Evolutionary conservation across 2,113 vertebrate genomes (phyloP).

Genomic region (Chauna torquata): DNA sequence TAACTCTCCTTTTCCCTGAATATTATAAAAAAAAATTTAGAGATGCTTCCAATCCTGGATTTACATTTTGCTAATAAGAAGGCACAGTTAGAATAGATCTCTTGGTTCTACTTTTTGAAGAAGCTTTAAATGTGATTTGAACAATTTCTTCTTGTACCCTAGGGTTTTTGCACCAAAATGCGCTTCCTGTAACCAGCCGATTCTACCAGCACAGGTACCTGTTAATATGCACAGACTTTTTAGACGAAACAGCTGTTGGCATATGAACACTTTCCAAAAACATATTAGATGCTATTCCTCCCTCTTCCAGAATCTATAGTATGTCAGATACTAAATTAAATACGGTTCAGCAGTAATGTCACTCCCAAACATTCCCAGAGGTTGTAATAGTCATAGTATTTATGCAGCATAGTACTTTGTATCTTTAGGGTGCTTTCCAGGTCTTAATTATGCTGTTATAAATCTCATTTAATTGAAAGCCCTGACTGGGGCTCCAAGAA

Average conservation of each 20-base stretch:
- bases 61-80: background rate
- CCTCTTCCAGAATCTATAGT: background rate
- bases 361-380: background rate
- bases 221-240: background rate
- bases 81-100: background rate
- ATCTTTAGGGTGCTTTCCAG: conserved; percentile 18
- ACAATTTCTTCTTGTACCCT: background rate
- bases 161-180: conserved; percentile 99
- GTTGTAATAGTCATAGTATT: background rate
- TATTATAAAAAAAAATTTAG: background rate
- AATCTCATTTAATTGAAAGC: background rate
- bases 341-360: background rate
- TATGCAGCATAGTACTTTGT: background rate
- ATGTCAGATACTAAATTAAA: background rate
- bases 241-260: background rate
- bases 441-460: background rate
- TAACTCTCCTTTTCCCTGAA: background rate
- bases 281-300: background rate
- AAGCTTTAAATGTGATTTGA: background rate
- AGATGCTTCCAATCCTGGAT: background rate
- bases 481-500: background rate
- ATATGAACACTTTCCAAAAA: background rate
- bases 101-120: background rate
- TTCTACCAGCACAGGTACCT: conserved; percentile 94
- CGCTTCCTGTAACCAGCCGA: conserved; percentile 94